Evolutionary conservation across 2,113 vertebrate species (phyloP).

Genomic region (Gobio gobio): DNA sequence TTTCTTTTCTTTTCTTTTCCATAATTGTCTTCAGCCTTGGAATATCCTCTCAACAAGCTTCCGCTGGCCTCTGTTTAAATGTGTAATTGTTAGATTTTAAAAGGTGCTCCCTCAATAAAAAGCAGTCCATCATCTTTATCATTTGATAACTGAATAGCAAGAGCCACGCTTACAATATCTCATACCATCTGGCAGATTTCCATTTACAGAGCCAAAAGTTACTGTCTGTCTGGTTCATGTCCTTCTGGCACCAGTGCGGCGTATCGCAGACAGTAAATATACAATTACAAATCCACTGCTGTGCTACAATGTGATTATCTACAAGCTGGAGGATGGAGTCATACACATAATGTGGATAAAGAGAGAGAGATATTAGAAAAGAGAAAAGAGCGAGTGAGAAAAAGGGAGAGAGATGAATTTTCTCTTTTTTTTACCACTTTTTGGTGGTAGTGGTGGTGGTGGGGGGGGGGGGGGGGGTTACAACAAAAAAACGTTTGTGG

Average conservation of each 20-base stretch:
- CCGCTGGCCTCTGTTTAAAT: conserved; percentile 1
- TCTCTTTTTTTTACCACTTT: too few species aligned
- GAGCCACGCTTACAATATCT: conserved; percentile 8
- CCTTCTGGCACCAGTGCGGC: conserved; percentile 51
- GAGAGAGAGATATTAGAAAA: conserved; percentile 28
- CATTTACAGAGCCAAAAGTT: conserved; percentile 33
- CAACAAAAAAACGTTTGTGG: too few species aligned
- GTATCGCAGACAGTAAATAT: conserved; percentile 56
- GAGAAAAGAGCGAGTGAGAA: background rate
- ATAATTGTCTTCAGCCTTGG: conserved; percentile 8
- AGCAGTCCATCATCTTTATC: background rate
- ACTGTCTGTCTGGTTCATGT: conserved; percentile 45
- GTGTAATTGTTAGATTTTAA: conserved; percentile 14
- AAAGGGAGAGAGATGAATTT: conserved; percentile 19
- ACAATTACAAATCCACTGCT: conserved; percentile 61
- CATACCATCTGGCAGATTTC: conserved; percentile 23
- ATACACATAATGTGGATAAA: conserved; percentile 31
- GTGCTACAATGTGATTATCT: conserved; percentile 63
- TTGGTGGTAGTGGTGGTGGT: too few species aligned
- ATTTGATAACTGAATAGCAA: conserved; percentile 3
- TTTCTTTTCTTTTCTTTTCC: conserved; percentile 5
- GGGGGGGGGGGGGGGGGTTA: too few species aligned
- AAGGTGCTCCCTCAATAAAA: conserved; percentile 18
- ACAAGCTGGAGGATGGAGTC: conserved; percentile 34
- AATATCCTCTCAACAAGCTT: background rate